Evolutionary conservation across 2,797 vertebrate species (phyloP).

Genomic region (Tarsius wallacei): DNA sequence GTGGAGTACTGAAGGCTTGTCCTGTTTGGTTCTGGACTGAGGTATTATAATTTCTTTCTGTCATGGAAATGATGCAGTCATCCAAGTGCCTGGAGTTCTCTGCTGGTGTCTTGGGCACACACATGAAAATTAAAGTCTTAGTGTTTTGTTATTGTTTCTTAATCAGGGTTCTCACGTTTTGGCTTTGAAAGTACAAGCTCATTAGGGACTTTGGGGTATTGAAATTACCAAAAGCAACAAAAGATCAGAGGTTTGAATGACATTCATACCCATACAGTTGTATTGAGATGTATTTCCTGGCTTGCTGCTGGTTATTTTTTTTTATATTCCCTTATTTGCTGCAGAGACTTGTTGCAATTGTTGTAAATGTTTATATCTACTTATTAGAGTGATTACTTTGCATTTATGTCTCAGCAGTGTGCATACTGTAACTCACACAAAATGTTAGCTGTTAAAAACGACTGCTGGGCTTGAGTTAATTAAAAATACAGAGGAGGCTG

Average conservation of each 20-base stretch:
- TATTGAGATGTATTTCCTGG: constrained; percentile 75
- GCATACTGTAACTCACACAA: constrained; percentile 83
- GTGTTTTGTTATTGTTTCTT: constrained; percentile 69
- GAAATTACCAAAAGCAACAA: constrained; percentile 78
- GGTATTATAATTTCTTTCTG: constrained; percentile 53
- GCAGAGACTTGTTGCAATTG: constrained; percentile 82
- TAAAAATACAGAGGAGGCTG: constrained; percentile 84
- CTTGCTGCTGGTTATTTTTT: constrained; percentile 78
- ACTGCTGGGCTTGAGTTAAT: constrained; percentile 85
- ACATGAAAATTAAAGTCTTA: constrained; percentile 76
- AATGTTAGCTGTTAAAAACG: constrained; percentile 82
- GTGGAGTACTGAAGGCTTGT: neutral
- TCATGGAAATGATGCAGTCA: constrained; percentile 66
- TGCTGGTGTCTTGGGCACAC: constrained; percentile 76
- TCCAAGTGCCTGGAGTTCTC: constrained; percentile 46
- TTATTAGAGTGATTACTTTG: constrained; percentile 87
- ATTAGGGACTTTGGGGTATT: constrained; percentile 79
- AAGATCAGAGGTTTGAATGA: constrained; percentile 77
- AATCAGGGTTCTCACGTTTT: constrained; percentile 77
- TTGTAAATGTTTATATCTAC: constrained; percentile 86
- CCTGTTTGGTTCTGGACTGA: constrained; percentile 5
- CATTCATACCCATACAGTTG: constrained; percentile 55
- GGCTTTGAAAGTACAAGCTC: constrained; percentile 79
- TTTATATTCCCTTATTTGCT: constrained; percentile 82
- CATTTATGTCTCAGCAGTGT: constrained; percentile 85